Base-by-base conservation (phyloP, 2,113 vertebrate genomes). In the Spermophilus dauricus region DNA sequence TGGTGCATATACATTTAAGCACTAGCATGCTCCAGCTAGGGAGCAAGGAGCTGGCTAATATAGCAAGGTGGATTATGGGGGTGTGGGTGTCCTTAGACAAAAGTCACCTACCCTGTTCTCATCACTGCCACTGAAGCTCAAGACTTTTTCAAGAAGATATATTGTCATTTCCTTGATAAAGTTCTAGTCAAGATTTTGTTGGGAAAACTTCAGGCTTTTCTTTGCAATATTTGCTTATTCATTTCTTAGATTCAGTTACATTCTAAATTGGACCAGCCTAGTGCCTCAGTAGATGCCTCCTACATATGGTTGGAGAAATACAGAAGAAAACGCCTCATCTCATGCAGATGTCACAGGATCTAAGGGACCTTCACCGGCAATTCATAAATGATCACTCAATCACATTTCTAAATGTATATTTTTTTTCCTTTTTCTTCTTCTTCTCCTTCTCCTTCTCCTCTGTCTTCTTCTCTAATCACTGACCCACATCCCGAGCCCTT, bases 211-310 rank as follows among this genome's bases (percentile, higher is more conserved):
- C 26, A 32, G 69, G 42, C 39, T 93, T 83, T 26, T 61, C 28
- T 93, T 87, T 89, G 83, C 42, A 84, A 20, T 5, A 67, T 73
- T 96, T 58, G 26, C 88, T 88, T 13, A 10, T 61, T 85, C 42
- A 30, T 73, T 86, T 89, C 58, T 75, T 84, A 76, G 77, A 80
- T 32, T 83, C 42, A 13, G 26, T 39, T 61, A 70, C 37, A 86
- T 93, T 83, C 63, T 18, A n/a, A n/a, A 18, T 1, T 58, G n/a
- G 17, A 93, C 72, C 61, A 73, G 28, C 53, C 34, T 89, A 51
- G 58, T 69, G n/a, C 37, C 42, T 83, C 58, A 67, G 39, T 22
- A 77, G 77, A 77, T 53, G 37, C 65, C 18, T 32, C 18, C 39
- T 13, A 51, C 14, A 16, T 34, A 65, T 2, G 1, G 16, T 42